Percentiles rank a stretch among this genome's conserved stretches.
These are phyloP conservation scores for Bibio marci DNA, from an alignment of 2,888 invertebrate genomes.

Conservation along the genomic window DNA sequence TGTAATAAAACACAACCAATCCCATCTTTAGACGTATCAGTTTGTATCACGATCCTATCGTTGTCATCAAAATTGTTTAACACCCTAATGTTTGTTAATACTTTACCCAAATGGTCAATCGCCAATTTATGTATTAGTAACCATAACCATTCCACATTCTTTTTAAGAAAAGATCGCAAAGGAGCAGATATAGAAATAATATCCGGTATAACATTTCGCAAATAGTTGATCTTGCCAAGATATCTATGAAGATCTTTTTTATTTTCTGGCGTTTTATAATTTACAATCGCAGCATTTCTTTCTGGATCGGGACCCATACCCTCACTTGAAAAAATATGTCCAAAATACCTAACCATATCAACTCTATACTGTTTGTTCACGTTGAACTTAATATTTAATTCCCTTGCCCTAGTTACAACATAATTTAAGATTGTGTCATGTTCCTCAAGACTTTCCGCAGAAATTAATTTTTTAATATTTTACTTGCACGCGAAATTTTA, in stretches of 20 bases:
- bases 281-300: slow-evolving; percentile 1
- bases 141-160: slow-evolving; percentile 9
- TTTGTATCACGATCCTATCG: slow-evolving; percentile 6
- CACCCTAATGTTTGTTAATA: slow-evolving; percentile 7
- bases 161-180: slow-evolving; percentile 8
- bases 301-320: not conserved
- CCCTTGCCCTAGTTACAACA: slow-evolving; percentile 4
- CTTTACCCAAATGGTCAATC: slow-evolving; percentile 8
- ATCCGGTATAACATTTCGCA: slow-evolving; percentile 6
- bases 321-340: slow-evolving; percentile 5
- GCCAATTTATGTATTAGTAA: slow-evolving; percentile 4
- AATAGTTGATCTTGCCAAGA: slow-evolving; percentile 10
- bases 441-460: slow-evolving; percentile 4
- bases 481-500: slow-evolving; percentile 11
- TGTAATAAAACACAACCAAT: slow-evolving; percentile 9
- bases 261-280: slow-evolving; percentile 1
- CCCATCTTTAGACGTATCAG: slow-evolving; percentile 11
- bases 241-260: slow-evolving; percentile 6
- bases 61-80: slow-evolving; percentile 1
- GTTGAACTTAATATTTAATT: slow-evolving; percentile 7
- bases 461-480: slow-evolving; percentile 14
- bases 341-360: slow-evolving; percentile 7
- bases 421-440: slow-evolving; percentile 7
- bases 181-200: slow-evolving; percentile 6
- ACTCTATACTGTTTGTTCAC: slow-evolving; percentile 6